phyloP scores from a whole-genome alignment of 2,113 vertebrate genomes.

The Barnardius zonarius region DNA sequence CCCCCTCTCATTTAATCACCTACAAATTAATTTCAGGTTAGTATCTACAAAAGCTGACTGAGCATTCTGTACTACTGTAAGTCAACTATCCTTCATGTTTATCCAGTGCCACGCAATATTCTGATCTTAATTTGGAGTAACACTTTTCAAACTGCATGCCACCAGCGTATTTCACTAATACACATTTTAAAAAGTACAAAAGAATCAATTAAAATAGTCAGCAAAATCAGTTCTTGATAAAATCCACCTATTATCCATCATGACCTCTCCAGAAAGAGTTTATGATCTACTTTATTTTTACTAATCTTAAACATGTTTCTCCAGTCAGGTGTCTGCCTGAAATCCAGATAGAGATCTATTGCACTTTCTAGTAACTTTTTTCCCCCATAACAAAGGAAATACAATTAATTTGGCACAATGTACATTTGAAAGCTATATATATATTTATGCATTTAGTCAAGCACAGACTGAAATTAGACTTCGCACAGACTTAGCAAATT shows the following conservation, averaged over 20 bases:
- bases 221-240: background rate
- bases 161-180: background rate
- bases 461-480: background rate
- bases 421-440: background rate
- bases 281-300: background rate
- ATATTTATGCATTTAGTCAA: background rate
- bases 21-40: background rate
- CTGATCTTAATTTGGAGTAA: background rate
- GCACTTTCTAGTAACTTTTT: background rate
- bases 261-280: background rate
- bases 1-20: background rate
- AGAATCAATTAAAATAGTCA: background rate
- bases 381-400: background rate
- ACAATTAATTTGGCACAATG: background rate
- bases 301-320: background rate
- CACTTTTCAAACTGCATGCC: background rate
- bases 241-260: background rate
- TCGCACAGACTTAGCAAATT: background rate
- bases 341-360: background rate
- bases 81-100: background rate
- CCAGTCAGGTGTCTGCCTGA: background rate
- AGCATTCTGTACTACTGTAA: background rate
- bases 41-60: background rate
- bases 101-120: background rate
- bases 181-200: background rate